Evolutionary conservation across 2,113 vertebrate genomes (phyloP).

Genomic region (Vidua chalybeata): DNA sequence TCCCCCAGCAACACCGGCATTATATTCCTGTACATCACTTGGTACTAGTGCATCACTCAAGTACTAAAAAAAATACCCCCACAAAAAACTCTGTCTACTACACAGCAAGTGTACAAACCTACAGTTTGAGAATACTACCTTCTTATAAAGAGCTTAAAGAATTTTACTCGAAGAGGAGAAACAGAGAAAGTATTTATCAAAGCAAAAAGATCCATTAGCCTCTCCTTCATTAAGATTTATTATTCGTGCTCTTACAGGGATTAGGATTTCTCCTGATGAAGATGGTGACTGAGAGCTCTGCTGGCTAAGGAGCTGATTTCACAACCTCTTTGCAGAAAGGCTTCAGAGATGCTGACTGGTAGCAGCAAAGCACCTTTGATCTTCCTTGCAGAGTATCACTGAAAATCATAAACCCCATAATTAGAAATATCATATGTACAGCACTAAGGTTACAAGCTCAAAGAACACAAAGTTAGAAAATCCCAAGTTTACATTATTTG

Average conservation of each 20-base stretch:
- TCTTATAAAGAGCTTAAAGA: not conserved
- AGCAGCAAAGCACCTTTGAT: conserved; percentile 39
- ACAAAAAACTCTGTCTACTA: not conserved
- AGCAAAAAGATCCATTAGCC: not conserved
- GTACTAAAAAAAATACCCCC: not conserved
- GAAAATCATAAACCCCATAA: conserved; percentile 25
- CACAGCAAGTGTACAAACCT: not conserved
- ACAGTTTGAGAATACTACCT: not conserved
- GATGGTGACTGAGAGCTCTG: not conserved
- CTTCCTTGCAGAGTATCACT: conserved; percentile 23
- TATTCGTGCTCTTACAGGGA: not conserved
- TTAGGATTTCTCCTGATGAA: not conserved
- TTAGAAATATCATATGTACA: conserved; percentile 17
- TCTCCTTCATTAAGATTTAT: not conserved
- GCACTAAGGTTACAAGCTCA: not conserved
- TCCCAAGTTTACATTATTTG: not conserved
- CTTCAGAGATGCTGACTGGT: not conserved
- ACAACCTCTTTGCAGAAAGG: not conserved
- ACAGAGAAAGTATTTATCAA: not conserved
- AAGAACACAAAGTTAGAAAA: conserved; percentile 1
- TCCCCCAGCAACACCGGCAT: not conserved
- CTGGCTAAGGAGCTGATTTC: not conserved
- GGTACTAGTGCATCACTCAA: not conserved
- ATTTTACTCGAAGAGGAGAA: not conserved
- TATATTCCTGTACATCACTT: not conserved